Evolutionary conservation across 35 echinoderm and acorn worm genomes (phyloP).

Genomic region (Acanthaster planci): DNA sequence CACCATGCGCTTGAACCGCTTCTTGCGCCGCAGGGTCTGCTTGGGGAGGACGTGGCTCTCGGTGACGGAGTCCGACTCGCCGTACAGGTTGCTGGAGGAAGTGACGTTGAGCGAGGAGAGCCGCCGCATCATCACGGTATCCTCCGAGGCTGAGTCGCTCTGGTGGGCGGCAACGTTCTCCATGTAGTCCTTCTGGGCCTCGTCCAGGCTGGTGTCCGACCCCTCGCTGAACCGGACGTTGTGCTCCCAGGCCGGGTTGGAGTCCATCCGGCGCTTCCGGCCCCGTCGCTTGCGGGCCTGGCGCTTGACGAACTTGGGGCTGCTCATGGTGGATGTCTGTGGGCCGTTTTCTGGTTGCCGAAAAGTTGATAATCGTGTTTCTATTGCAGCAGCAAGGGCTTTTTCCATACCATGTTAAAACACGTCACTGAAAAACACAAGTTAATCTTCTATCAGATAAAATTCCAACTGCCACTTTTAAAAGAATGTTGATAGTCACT

Average conservation of each 20-base stretch:
- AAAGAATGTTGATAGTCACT: no score
- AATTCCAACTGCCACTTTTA: background rate
- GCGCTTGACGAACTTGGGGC: conserved; percentile 66
- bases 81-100: conserved; percentile 94
- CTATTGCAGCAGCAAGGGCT: conserved; percentile 55
- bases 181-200: conserved; percentile 97
- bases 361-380: conserved; percentile 30
- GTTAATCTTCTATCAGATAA: background rate
- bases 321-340: conserved; percentile 60
- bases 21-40: conserved; percentile 66
- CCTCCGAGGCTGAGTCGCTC: conserved; percentile 82
- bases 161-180: conserved; percentile 70
- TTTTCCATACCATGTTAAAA: conserved; percentile 66
- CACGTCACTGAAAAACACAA: background rate
- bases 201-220: conserved; percentile 94
- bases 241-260: conserved; percentile 88
- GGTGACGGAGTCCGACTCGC: conserved; percentile 94
- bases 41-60: conserved; percentile 72
- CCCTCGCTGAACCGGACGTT: conserved; percentile 75
- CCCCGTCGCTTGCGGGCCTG: conserved; percentile 74
- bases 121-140: conserved; percentile 73
- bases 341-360: conserved; percentile 60
- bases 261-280: conserved; percentile 82
- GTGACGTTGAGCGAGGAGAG: conserved; percentile 92
- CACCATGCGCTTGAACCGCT: conserved; percentile 81